Base-by-base conservation (phyloP, 2,888 invertebrate genomes). In the Chironomus riparius region DNA sequence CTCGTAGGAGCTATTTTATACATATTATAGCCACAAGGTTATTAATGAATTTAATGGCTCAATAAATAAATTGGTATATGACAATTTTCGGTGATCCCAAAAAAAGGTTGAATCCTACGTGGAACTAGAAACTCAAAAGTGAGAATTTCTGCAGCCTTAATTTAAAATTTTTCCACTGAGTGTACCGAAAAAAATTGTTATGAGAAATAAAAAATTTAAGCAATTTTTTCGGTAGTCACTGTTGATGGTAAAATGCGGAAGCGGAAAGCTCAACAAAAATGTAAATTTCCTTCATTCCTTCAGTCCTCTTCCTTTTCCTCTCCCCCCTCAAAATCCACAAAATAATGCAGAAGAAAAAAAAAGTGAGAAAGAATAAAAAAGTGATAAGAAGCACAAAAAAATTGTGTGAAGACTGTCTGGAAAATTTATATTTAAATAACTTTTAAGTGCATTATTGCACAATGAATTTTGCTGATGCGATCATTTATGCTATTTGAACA, bases 191-290 rank as follows among this genome's bases (percentile, higher is more conserved):
- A 15, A 56, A n/a, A 56, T n/a, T 56, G 10, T 65, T 21, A 13
- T 21, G 65, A 21, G 65, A 24, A 24, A 65, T 13, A 65, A 22
- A 22, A 65, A 21, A 47, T 18, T 56, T 56, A 56, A 56, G 56
- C 56, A 5, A 56, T 22, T 47, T 70, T 70, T 47, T 18, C 18
- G 21, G 47, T 15, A 68, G 38, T 68, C 68, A 68, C n/a, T 24
- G 38, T 68, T 68, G 7, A 68, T 47, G 48, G 22, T 12, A 70
- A 47, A 38, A 48, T 47, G 47, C 24, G 71, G 56, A 71, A 71
- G 56, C 71, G 56, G 56, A 56, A 71, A 71, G 48, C 71, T 71
- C 22, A 50, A 65, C 65, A 65, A 65, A 71, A 71, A 71, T 71
- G 71, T 47, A 71, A 71, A 71, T 71, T 70, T 71, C 71, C n/a